Evolutionary conservation across 2,888 invertebrate species (phyloP).

Genomic region (Amorpha juglandis): DNA sequence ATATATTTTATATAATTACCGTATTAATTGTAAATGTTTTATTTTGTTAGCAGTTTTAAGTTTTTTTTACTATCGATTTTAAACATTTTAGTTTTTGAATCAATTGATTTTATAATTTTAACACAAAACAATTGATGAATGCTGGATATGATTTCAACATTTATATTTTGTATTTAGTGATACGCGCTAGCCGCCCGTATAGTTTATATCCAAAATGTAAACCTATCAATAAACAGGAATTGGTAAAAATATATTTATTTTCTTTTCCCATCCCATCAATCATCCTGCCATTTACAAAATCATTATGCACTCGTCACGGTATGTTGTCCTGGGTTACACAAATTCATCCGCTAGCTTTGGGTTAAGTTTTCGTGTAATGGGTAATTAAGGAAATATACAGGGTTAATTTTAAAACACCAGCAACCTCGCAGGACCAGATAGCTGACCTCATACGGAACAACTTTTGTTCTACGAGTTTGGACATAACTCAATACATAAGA

Average conservation of each 20-base stretch:
- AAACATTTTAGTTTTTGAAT: conserved; percentile 38
- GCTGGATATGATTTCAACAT: conserved; percentile 17
- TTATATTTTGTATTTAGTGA: conserved; percentile 53
- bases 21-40: conserved; percentile 76
- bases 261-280: conserved; percentile 39
- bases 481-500: too few species aligned
- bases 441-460: too few species aligned
- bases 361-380: not conserved
- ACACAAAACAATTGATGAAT: conserved; percentile 11
- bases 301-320: conserved; percentile 18
- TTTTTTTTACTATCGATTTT: conserved; percentile 45
- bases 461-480: too few species aligned
- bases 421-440: too few species aligned
- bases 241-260: conserved; percentile 63
- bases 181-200: conserved; percentile 63
- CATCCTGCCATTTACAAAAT: conserved; percentile 27
- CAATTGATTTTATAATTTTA: conserved; percentile 32
- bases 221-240: conserved; percentile 77
- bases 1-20: conserved; percentile 65
- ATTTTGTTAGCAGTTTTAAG: conserved; percentile 75
- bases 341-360: conserved; percentile 9
- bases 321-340: conserved; percentile 13
- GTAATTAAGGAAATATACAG: not conserved
- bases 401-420: too few species aligned
- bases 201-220: conserved; percentile 68